Evolutionary conservation across 2,113 vertebrate genomes (phyloP), one percentile per base, ranked within the genome.

Genomic region (Piaya cayana): DNA sequence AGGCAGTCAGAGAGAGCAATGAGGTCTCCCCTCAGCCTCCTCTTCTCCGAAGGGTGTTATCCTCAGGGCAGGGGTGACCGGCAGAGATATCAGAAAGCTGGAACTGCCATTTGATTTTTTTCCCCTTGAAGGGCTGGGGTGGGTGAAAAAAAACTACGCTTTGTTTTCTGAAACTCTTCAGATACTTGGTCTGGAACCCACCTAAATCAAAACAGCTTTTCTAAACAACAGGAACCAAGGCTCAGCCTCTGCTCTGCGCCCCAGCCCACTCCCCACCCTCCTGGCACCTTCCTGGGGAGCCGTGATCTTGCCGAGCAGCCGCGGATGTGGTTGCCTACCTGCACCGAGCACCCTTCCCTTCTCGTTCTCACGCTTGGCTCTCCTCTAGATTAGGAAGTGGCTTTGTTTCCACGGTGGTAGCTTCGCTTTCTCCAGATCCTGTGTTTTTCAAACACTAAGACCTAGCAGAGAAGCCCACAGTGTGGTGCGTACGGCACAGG

Each of bases 251-350:
- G 7, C 55, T 27, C 71, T 19, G 75, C 34, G 3, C 53, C 81
- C 77, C 90, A 27, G 77, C 63, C 63, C 55, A 13, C 76, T 79
- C 58, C 50, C 47, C 86, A 68, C 79, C 82, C 80, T 64, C 47
- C 50, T 29, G 20, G 45, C 30, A 58, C 59, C 82, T 47, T 17
- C 49, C 30, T 1, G 16, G 60, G 59, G 47, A 58, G 37, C 25
- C 25, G 42, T 12, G 52, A 50, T 74, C 56, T 18, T 19, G 74
- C 56, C 62, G 21, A 39, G 77, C 9, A 6, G 47, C 53, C 58
- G 0, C 37, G 45, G 94, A 93, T 89, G 96, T 93, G 93, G 92
- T 58, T 72, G 53, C 53, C 80, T 68, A 91, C 94, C 94, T 84
- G 91, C 83, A 39, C 34, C 0, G 1, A 59, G 58, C 87, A 52